Evolutionary conservation across 2,888 invertebrate genomes (phyloP), one percentile per base, ranked within the genome.

Genomic region (Notodonta dromedarius): DNA sequence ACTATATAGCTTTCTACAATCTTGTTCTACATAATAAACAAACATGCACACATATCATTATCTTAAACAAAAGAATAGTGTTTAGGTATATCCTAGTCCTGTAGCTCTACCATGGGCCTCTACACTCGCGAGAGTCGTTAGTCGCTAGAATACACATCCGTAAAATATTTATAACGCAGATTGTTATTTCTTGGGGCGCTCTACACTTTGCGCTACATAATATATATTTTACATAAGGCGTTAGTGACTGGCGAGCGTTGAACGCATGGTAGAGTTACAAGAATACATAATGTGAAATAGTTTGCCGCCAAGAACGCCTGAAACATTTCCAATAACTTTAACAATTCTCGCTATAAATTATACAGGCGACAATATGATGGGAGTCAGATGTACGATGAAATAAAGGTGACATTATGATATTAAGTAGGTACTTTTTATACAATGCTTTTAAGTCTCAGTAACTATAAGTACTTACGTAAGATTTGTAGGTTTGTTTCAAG

Each of bases 241-340:
- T 24, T 24, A 24, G 24, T 24, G 24, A 24, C 24, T 24, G 24
- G 24, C 24, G 24, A 24, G 24, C 24, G 24, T 24, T 24, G 24
- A 24, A 24, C 24, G 24, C 24, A 24, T 35, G 35, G 35, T 35
- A 35, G 35, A 35, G 69, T 58, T 72, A 66, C 67, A 59, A 61
- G 35, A 57, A 61, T 60, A 67, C 65, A 66, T 74, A 77, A 76
- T 71, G 66, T 62, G 62, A 60, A 80, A 76, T 77, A 80, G 79
- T 80, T 82, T 75, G 74, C 69, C 66, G 65, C 63, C 59, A 65
- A 61, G 65, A 59, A 61, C 59, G 64, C 71, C 69, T 69, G 67
- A 76, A 67, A 76, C 74, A 71, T 66, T 67, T 65, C 59, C 77
- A 72, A 79, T 84, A 83, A 82, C 79, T 84, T 82, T 77, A 83